Evolutionary conservation across 2,888 invertebrate genomes (phyloP).

Genomic region (Sesia apiformis): DNA sequence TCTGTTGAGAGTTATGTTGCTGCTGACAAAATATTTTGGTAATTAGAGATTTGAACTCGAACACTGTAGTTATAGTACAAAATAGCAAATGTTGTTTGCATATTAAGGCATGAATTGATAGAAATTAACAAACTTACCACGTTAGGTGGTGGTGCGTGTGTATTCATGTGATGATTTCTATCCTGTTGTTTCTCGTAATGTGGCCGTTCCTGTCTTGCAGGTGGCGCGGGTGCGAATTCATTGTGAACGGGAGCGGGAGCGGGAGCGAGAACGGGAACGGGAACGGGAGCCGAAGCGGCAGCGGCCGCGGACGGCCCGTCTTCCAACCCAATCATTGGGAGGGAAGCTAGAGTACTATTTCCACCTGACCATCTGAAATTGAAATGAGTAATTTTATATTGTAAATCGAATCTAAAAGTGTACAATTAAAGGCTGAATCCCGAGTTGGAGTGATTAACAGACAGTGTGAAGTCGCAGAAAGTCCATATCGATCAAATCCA

Average conservation of each 20-base stretch:
- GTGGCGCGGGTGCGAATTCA: conserved; percentile 4
- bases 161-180: background rate
- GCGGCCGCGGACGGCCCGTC: conserved; percentile 49
- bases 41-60: too few species aligned
- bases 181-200: conserved; percentile 6
- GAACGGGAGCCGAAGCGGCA: conserved; percentile 14
- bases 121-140: conserved; percentile 2
- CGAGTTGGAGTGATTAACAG: too few species aligned
- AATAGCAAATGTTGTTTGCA: too few species aligned
- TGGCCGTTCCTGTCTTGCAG: conserved; percentile 6
- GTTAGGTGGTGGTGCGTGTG: background rate
- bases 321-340: conserved; percentile 84
- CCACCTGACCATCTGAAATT: conserved; percentile 75
- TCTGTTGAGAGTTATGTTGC: conserved; percentile 2
- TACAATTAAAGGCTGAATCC: background rate
- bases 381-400: background rate
- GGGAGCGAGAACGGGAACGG: conserved; percentile 13
- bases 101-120: background rate
- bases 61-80: too few species aligned
- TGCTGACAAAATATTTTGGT: background rate
- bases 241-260: conserved; percentile 3
- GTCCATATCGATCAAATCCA: too few species aligned
- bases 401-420: conserved; percentile 1
- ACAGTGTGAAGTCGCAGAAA: too few species aligned
- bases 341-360: conserved; percentile 81